Conservation (phyloP, 2,888 invertebrate genomes). For the Zonitis immaculata region DNA sequence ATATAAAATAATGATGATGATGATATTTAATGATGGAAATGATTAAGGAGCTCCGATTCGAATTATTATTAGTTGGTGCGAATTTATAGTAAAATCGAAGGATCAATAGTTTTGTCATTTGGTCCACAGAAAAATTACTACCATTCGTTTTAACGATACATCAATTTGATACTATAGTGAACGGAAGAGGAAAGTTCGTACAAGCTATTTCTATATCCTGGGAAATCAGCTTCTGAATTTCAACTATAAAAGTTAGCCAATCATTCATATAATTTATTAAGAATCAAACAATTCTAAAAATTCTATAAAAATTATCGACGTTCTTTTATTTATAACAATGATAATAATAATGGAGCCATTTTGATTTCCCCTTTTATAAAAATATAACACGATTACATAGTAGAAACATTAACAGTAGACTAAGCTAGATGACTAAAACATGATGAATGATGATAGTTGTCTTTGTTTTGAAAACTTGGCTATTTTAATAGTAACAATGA, state of each 20-base stretch:
- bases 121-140: background rate
- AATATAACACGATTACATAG: background rate
- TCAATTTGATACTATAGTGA: background rate
- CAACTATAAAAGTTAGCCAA: too few species aligned
- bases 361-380: background rate
- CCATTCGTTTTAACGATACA: background rate
- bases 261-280: too few species aligned
- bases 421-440: background rate
- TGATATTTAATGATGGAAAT: background rate
- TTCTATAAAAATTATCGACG: too few species aligned
- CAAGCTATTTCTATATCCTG: background rate
- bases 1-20: background rate
- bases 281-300: too few species aligned
- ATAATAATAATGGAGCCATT: background rate
- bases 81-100: too few species aligned
- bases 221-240: too few species aligned
- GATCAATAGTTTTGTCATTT: background rate
- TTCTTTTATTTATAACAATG: background rate
- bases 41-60: background rate
- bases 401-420: background rate
- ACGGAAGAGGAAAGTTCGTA: background rate
- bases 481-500: background rate
- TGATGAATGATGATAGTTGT: background rate
- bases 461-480: background rate
- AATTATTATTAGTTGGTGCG: background rate